Evolutionary conservation across 2,113 vertebrate species (phyloP).

Genomic region (Sander lucioperca): DNA sequence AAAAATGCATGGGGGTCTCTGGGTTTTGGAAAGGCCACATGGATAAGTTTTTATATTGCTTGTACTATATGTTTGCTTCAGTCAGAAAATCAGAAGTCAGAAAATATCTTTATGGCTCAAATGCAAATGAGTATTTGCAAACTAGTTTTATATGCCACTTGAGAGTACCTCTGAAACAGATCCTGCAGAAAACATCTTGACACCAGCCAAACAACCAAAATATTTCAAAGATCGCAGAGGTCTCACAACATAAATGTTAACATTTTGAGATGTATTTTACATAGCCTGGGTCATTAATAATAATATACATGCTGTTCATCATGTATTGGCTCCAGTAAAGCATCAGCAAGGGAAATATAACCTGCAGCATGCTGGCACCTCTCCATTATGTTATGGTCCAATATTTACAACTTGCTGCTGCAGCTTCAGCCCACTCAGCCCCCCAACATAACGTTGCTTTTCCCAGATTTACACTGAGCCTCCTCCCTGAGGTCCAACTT

Average conservation of each 20-base stretch:
- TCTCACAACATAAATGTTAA: slow-evolving; percentile 9
- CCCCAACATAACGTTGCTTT: slow-evolving; percentile 27
- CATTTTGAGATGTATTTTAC: slow-evolving; percentile 46
- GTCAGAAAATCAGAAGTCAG: slow-evolving; percentile 47
- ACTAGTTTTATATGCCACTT: slow-evolving; percentile 56
- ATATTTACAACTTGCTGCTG: slow-evolving; percentile 56
- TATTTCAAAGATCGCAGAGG: slow-evolving; percentile 39
- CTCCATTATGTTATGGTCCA: slow-evolving; percentile 49
- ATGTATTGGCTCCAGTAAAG: slow-evolving; percentile 38
- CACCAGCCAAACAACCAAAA: slow-evolving; percentile 21
- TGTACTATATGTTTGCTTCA: slow-evolving; percentile 39
- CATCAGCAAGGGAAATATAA: slow-evolving; percentile 43
- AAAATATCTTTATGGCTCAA: slow-evolving; percentile 52
- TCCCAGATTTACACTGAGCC: slow-evolving; percentile 59
- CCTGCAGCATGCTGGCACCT: slow-evolving; percentile 54
- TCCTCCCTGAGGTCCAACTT: slow-evolving; percentile 62
- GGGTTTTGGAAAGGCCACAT: slow-evolving; percentile 49
- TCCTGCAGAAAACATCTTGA: slow-evolving; percentile 42
- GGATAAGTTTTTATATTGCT: slow-evolving; percentile 38
- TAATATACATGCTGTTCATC: slow-evolving; percentile 62
- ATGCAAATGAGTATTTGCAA: slow-evolving; percentile 59
- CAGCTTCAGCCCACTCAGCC: slow-evolving; percentile 9
- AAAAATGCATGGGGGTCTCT: slow-evolving; percentile 44
- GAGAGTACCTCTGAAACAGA: slow-evolving; percentile 58
- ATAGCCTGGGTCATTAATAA: slow-evolving; percentile 49